phyloP scores from a whole-genome alignment of 2,888 invertebrate species.

The Drosophila histrio region DNA sequence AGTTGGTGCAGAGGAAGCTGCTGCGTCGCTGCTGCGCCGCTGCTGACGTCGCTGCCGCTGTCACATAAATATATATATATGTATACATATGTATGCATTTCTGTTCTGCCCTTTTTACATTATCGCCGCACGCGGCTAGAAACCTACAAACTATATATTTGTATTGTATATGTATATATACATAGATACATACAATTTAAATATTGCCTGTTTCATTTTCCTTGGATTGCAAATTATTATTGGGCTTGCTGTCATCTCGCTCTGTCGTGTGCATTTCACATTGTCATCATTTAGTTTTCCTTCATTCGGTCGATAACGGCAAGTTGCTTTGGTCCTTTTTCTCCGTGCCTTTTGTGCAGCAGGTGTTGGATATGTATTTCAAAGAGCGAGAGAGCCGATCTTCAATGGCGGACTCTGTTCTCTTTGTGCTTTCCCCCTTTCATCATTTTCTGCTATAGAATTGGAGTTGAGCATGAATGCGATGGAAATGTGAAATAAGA shows the following conservation, averaged over 20 bases:
- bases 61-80: too few species aligned
- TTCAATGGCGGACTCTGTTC: conserved; percentile 6
- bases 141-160: neutral
- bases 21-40: conserved; percentile 1
- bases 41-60: conserved; percentile 14
- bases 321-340: conserved; percentile 38
- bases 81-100: conserved; percentile 18
- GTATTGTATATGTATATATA: neutral
- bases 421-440: neutral
- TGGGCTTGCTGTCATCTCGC: conserved; percentile 36
- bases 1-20: conserved; percentile 22
- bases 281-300: conserved; percentile 24
- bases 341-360: conserved; percentile 15
- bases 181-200: neutral
- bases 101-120: conserved; percentile 1
- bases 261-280: conserved; percentile 27
- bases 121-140: neutral
- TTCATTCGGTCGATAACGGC: conserved; percentile 51
- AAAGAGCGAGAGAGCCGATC: conserved; percentile 17
- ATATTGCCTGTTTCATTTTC: conserved; percentile 20
- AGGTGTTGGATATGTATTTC: conserved; percentile 24
- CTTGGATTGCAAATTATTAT: conserved; percentile 36
- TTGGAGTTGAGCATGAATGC: neutral
- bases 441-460: neutral
- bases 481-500: too few species aligned